Percentiles rank a stretch among this genome's conserved stretches.
Conservation (phyloP, 2,888 invertebrate genomes). For the Ferrisia virgata region DNA sequence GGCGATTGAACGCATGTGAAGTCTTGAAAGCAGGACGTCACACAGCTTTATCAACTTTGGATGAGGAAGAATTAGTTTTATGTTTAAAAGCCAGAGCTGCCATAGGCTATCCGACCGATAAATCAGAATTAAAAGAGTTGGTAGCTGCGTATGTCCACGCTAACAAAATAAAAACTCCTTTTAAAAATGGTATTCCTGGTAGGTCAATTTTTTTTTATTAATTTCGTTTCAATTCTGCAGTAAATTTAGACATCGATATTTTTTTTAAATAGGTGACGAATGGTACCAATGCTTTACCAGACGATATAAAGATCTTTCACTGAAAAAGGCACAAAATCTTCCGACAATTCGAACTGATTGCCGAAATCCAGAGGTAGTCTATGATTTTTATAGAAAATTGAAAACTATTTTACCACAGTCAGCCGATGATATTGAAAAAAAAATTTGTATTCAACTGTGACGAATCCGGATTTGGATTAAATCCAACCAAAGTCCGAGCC, state of each 20-base stretch:
- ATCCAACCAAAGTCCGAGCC: conserved; percentile 49
- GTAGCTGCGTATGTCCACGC: conserved; percentile 35
- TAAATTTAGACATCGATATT: neutral
- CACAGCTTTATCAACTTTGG: neutral
- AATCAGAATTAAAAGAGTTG: conserved; percentile 48
- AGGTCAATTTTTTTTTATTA: conserved; percentile 40
- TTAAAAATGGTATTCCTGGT: conserved; percentile 50
- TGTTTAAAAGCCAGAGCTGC: conserved; percentile 49
- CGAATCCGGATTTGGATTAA: conserved; percentile 49
- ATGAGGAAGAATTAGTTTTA: neutral
- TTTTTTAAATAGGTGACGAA: neutral
- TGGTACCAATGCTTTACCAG: neutral
- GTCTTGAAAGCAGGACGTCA: neutral
- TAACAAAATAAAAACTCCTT: conserved; percentile 48
- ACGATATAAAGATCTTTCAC: neutral
- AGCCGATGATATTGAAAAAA: neutral
- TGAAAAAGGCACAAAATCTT: neutral
- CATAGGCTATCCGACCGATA: conserved; percentile 50
- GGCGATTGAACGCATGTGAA: neutral
- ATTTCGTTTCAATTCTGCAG: neutral
- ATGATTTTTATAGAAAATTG: conserved; percentile 50
- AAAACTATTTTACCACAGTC: conserved; percentile 41
- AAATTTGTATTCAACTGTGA: conserved; percentile 50
- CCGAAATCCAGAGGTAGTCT: conserved; percentile 50
- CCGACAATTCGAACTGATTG: conserved; percentile 49